These are phyloP conservation scores for Coelopa frigida DNA, from an alignment of 1,140 invertebrate species.

Conservation along the genomic window DNA sequence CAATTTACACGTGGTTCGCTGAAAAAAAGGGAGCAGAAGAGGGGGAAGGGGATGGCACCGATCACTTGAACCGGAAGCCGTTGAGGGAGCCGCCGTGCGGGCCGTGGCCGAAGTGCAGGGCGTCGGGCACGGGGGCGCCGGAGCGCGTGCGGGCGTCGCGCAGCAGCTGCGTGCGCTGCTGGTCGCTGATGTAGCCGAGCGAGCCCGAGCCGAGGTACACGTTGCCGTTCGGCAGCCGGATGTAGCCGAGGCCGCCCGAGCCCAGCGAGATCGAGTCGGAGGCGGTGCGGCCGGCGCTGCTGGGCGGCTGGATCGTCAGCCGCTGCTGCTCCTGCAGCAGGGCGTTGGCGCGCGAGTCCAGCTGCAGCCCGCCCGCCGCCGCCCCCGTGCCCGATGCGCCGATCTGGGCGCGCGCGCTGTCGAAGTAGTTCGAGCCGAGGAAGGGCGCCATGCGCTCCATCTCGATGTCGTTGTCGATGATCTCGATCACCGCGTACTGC, in stretches of 20 bases:
- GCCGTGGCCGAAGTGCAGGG: slow-evolving; percentile 38
- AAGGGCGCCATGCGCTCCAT: slow-evolving; percentile 27
- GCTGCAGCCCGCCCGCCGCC: slow-evolving; percentile 18
- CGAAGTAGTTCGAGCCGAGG: slow-evolving; percentile 25
- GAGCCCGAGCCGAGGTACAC: slow-evolving; percentile 41
- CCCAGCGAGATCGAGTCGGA: slow-evolving; percentile 36
- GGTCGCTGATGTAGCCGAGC: slow-evolving; percentile 36
- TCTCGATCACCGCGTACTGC: slow-evolving; percentile 39
- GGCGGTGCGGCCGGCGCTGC: background rate
- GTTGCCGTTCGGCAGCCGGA: slow-evolving; percentile 36
- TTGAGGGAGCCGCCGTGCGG: slow-evolving; percentile 30
- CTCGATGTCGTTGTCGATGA: slow-evolving; percentile 39
- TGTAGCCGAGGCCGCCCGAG: slow-evolving; percentile 37
- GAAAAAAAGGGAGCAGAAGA: no score
- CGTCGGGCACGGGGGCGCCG: slow-evolving; percentile 23
- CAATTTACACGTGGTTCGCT: no score
- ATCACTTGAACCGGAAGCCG: slow-evolving; percentile 3
- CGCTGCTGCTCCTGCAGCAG: slow-evolving; percentile 29
- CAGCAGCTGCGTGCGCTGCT: slow-evolving; percentile 27
- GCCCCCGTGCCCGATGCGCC: slow-evolving; percentile 17
- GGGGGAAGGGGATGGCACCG: no score
- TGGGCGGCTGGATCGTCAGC: slow-evolving; percentile 16
- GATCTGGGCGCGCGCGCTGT: slow-evolving; percentile 24
- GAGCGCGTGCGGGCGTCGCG: slow-evolving; percentile 34
- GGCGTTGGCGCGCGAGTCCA: slow-evolving; percentile 27